Base-by-base conservation (phyloP, 2,113 vertebrate species). In the Sebastes fasciatus region DNA sequence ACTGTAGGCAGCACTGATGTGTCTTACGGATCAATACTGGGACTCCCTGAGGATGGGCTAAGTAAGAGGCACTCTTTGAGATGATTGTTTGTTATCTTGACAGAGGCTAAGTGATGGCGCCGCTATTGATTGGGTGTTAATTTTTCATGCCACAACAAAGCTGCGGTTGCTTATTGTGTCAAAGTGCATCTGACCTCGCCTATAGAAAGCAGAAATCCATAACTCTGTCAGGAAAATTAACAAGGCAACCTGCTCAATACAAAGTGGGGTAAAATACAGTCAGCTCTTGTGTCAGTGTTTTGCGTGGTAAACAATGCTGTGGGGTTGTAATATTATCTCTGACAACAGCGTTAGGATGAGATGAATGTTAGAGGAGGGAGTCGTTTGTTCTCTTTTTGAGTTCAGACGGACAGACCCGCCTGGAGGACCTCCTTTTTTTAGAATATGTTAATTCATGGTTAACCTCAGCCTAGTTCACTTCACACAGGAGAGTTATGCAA, bases 51-150 rank as follows among this genome's bases (percentile, higher is more conserved):
- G 86, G 86, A 90, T 19, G 64, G 79, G 76, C 80, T 86, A 81
- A 88, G 87, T 87, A 73, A 86, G 85, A 79, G 77, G 75, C 80
- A 2, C 67, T 54, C 85, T 79, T 67, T 75, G 64, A 82, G 42
- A 81, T 80, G 65, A 79, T 9, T 42, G 83, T 65, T 76, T 77
- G 81, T 82, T 84, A 89, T 90, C 58, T 68, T 60, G 57, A 34
- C 80, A 74, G 74, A 72, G 75, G 58, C 72, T 65, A 57, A 79
- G 76, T 74, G 45, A 85, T 63, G 62, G 16, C 8, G 51, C 73
- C 55, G 77, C 34, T 34, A 85, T 87, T 19, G 84, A 89, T 65
- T n/a, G 60, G 62, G 4, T 67, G 55, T 83, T 86, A 14, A 80
- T 84, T 84, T 87, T 83, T 80, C 17, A 75, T 43, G 42, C 42